Evolutionary conservation across 2,888 invertebrate species (phyloP).

Genomic region (Flabesymbios commensalis): DNA sequence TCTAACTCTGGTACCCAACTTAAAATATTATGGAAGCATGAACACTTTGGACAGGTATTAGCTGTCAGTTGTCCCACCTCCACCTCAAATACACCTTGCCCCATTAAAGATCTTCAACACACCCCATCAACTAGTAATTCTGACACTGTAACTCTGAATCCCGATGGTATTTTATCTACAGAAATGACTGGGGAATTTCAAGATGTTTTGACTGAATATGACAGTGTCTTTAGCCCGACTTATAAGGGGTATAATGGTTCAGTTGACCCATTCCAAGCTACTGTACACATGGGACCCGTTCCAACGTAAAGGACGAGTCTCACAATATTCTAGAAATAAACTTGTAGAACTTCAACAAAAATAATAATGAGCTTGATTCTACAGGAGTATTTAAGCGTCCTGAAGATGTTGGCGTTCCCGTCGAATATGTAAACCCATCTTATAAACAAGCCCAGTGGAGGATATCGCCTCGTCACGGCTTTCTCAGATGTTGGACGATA

Average conservation of each 20-base stretch:
- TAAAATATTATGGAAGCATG: no score
- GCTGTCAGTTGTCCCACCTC: no score
- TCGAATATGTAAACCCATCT: slow-evolving; percentile 12
- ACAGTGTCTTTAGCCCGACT: slow-evolving; percentile 3
- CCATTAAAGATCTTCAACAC: neutral
- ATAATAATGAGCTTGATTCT: slow-evolving; percentile 10
- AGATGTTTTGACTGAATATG: neutral
- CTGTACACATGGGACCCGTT: slow-evolving; percentile 10
- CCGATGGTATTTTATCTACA: neutral
- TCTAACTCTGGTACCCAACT: no score
- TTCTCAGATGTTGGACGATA: no score
- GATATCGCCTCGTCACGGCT: no score
- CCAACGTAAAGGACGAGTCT: slow-evolving; percentile 22
- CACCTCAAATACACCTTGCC: no score
- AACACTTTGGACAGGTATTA: no score
- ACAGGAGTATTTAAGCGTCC: slow-evolving; percentile 10
- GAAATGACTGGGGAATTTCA: neutral
- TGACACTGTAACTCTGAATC: neutral
- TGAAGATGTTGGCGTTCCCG: slow-evolving; percentile 7
- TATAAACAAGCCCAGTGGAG: no score
- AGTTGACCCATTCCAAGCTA: neutral
- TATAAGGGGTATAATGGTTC: slow-evolving; percentile 5
- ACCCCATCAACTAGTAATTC: neutral
- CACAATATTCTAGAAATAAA: slow-evolving; percentile 14
- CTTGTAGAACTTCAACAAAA: slow-evolving; percentile 18